These are phyloP conservation scores for Drosophila diplacantha DNA, from an alignment of 2,888 invertebrate genomes.

Conservation along the genomic window DNA sequence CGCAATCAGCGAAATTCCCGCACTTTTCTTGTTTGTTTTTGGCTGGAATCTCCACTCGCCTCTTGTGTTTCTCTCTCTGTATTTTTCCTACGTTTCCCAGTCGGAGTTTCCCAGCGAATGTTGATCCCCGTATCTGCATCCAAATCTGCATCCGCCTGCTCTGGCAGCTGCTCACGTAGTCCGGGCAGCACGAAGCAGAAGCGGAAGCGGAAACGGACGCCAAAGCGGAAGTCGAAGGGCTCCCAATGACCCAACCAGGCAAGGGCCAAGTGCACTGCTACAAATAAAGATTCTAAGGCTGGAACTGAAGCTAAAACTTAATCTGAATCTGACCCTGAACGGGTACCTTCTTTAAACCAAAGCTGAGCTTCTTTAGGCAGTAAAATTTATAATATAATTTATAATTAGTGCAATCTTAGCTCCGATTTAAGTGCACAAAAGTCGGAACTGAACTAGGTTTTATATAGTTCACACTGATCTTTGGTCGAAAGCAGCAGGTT, in stretches of 20 bases:
- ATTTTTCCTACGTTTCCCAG: slow-evolving; percentile 1
- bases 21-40: not conserved
- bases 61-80: not conserved
- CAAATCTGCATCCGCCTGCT: slow-evolving; percentile 13
- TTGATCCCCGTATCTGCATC: slow-evolving; percentile 20
- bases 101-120: slow-evolving; percentile 21
- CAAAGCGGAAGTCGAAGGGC: slow-evolving; percentile 19
- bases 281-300: not conserved
- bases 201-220: slow-evolving; percentile 4
- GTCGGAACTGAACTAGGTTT: not conserved
- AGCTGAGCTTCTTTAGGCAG: not conserved
- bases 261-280: not conserved
- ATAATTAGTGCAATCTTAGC: accelerated
- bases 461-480: not conserved
- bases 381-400: not conserved
- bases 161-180: slow-evolving; percentile 22
- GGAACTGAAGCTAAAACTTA: not conserved
- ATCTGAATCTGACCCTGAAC: not conserved
- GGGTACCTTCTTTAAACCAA: too few relatives aligned
- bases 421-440: not conserved
- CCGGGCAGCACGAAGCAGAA: slow-evolving; percentile 11
- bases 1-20: slow-evolving; percentile 56
- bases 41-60: slow-evolving; percentile 32
- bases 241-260: not conserved
- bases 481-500: not conserved